Conservation (phyloP, 2,113 vertebrate species). For the Ammodytes dubius region DNA sequence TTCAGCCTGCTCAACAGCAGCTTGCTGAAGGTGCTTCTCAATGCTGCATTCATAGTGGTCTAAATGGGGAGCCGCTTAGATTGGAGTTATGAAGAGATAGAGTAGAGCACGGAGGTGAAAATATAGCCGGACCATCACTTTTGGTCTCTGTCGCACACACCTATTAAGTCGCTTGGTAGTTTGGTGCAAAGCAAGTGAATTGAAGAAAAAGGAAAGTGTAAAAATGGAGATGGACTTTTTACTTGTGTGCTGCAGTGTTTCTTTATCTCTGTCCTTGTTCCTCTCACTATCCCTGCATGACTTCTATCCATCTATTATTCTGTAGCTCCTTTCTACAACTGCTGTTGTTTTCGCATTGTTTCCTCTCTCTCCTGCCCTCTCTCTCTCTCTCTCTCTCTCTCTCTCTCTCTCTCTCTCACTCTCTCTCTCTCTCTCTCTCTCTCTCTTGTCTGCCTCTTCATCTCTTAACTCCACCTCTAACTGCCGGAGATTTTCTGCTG, state of each 20-base stretch:
- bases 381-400: neutral
- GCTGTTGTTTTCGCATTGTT: slow-evolving; percentile 39
- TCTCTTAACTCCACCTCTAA: slow-evolving; percentile 26
- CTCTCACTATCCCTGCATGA: slow-evolving; percentile 41
- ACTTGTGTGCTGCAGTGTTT: slow-evolving; percentile 43
- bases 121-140: slow-evolving; percentile 8
- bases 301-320: slow-evolving; percentile 59
- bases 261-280: neutral
- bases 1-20: slow-evolving; percentile 37
- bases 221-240: slow-evolving; percentile 25
- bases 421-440: slow-evolving; percentile 23
- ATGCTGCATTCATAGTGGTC: slow-evolving; percentile 47
- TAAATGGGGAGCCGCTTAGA: slow-evolving; percentile 50
- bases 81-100: slow-evolving; percentile 36
- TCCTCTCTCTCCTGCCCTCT: slow-evolving; percentile 8
- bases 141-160: slow-evolving; percentile 45
- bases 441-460: slow-evolving; percentile 16
- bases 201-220: slow-evolving; percentile 1
- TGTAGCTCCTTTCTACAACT: slow-evolving; percentile 28
- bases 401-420: slow-evolving; percentile 19
- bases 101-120: slow-evolving; percentile 11
- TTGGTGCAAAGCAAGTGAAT: slow-evolving; percentile 49
- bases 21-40: slow-evolving; percentile 21
- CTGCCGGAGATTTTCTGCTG: slow-evolving; percentile 18
- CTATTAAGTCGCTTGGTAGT: slow-evolving; percentile 53